Evolutionary conservation across 2,113 vertebrate species (phyloP).

Genomic region (Cyphomyrus discorhynchus): DNA sequence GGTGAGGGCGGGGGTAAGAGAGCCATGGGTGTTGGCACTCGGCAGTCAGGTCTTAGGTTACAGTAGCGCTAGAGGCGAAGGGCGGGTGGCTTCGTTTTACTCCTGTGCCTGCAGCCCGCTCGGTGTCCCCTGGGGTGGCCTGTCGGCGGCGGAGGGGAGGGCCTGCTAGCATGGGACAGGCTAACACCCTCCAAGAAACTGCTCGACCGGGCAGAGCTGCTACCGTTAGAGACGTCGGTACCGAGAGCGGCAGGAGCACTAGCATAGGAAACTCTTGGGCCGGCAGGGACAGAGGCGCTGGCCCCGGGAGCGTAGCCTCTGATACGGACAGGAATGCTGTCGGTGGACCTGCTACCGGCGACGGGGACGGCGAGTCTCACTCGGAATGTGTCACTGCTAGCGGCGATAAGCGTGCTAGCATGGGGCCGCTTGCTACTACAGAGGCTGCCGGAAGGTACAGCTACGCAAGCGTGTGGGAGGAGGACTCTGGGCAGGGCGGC

Average conservation of each 20-base stretch:
- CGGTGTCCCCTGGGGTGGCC: background rate
- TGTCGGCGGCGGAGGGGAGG: background rate
- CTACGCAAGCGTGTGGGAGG: background rate
- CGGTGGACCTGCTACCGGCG: background rate
- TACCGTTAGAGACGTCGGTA: background rate
- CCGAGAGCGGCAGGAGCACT: background rate
- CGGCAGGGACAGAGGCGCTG: background rate
- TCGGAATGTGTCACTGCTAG: background rate
- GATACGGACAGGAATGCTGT: background rate
- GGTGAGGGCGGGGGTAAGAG: background rate
- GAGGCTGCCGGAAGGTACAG: background rate
- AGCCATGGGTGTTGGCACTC: background rate
- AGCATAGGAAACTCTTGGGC: background rate
- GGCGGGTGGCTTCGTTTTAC: background rate
- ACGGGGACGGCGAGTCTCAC: background rate
- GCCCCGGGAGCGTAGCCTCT: background rate
- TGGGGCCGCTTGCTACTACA: background rate
- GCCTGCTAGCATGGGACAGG: slow-evolving; percentile 1
- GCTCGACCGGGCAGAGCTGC: background rate
- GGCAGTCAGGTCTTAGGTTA: background rate
- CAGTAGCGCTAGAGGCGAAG: background rate
- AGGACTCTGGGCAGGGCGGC: background rate
- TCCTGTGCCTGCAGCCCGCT: background rate
- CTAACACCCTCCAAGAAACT: background rate
- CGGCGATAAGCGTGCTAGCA: background rate